Evolutionary conservation across 2,113 vertebrate species (phyloP).

Genomic region (Petroica traversi): DNA sequence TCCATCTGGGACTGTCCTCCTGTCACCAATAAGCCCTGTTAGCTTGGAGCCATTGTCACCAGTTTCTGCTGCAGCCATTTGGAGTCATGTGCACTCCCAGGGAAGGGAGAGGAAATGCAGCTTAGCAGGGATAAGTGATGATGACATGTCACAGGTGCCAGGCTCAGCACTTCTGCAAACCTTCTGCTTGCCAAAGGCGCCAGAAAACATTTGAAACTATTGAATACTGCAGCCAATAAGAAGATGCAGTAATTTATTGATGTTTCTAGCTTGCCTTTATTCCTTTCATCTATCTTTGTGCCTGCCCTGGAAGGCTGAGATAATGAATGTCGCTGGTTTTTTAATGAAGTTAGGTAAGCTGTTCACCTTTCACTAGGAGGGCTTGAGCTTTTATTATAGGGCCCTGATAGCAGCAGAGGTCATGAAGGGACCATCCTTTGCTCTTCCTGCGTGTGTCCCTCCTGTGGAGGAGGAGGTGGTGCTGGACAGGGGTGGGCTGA

Average conservation of each 20-base stretch:
- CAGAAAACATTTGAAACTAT: slow-evolving; percentile 48
- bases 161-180: slow-evolving; percentile 32
- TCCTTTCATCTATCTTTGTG: slow-evolving; percentile 56
- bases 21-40: neutral
- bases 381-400: neutral
- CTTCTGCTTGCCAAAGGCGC: slow-evolving; percentile 47
- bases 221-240: slow-evolving; percentile 45
- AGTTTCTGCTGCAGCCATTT: neutral
- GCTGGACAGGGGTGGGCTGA: neutral
- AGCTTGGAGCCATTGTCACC: neutral
- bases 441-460: neutral
- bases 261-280: slow-evolving; percentile 38
- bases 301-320: slow-evolving; percentile 26
- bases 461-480: neutral
- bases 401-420: neutral
- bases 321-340: slow-evolving; percentile 12
- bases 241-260: slow-evolving; percentile 51
- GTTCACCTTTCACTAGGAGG: neutral
- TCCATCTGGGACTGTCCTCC: neutral
- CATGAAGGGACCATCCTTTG: neutral
- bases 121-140: neutral
- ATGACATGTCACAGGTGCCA: neutral
- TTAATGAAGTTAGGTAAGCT: slow-evolving; percentile 27
- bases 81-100: accelerated
- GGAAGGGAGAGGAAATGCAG: neutral